Base-by-base conservation (phyloP, 2,113 vertebrate genomes). In the Pteropus alecto region DNA sequence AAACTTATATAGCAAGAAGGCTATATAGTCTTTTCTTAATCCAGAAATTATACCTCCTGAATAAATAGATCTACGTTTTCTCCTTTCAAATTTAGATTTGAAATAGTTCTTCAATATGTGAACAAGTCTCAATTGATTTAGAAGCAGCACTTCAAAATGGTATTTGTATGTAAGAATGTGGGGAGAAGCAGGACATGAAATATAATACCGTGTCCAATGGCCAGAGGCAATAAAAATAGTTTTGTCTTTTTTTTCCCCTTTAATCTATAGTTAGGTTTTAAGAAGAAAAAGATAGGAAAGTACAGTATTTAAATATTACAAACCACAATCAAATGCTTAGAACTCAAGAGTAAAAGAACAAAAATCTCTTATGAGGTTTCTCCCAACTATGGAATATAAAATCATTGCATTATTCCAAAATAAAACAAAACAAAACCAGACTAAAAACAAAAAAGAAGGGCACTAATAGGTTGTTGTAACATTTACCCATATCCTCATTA, bases 51-150 rank as follows among this genome's bases (percentile, higher is more conserved):
- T 60, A 82, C 16, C 19, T 79, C 43, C 63, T 87, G 92, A 92
- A 60, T 58, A 43, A 93, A 83, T 0, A 92, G 28, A 86, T 35
- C 43, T 58, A 84, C 6, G 77, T 70, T 89, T 67, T 63, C 68
- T 26, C 65, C 46, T 93, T 96, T 86, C 87, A 76, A 90, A 96
- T 84, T 65, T 10, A 94, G 67, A 54, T 28, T 76, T 91, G 51
- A 88, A 70, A 58, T 77, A 94, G 26, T 97, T 95, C 22, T 95
- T 73, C 14, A 88, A 68, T 61, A 95, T 77, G 21, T 33, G 38
- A 93, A 35, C 22, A 88, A 82, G 12, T 84, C 81, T 93, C 24
- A 93, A 83, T 86, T 94, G 12, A 94, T 74, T 84, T 81, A 96
- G 43, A 95, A 76, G 54, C 43, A 74, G n/a, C 21, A 73, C 33